Evolutionary conservation across 2,888 invertebrate genomes (phyloP).

Genomic region (Xylocampa areola): DNA sequence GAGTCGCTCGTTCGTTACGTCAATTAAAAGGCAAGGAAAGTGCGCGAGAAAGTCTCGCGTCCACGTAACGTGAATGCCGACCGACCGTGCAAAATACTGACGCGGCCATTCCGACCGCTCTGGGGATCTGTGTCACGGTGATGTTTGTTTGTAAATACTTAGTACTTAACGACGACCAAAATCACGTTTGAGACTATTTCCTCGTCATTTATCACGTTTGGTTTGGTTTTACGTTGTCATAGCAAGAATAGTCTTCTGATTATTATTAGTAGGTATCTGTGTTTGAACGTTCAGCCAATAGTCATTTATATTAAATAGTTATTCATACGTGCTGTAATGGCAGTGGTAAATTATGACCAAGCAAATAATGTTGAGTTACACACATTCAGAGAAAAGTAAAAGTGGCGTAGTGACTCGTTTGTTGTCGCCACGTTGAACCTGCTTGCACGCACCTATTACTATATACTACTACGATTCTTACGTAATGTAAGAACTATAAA

Average conservation of each 20-base stretch:
- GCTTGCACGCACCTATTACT: conserved; percentile 41
- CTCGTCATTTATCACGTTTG: conserved; percentile 64
- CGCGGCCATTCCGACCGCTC: conserved; percentile 61
- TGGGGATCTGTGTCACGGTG: conserved; percentile 81
- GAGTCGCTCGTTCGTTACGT: conserved; percentile 87
- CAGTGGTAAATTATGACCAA: conserved; percentile 38
- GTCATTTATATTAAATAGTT: conserved; percentile 7
- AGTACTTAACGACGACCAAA: conserved; percentile 58
- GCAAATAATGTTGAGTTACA: conserved; percentile 60
- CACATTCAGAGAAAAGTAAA: conserved; percentile 83
- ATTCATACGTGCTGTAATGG: conserved; percentile 28
- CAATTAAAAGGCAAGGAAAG: conserved; percentile 88
- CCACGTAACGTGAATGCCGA: conserved; percentile 78
- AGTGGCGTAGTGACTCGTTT: conserved; percentile 75
- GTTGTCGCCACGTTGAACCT: conserved; percentile 67
- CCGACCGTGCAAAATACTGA: conserved; percentile 67
- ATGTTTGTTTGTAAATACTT: conserved; percentile 85
- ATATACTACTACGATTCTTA: conserved; percentile 59
- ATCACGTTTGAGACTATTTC: conserved; percentile 72
- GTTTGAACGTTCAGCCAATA: conserved; percentile 8
- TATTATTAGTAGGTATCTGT: conserved; percentile 13
- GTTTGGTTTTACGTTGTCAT: conserved; percentile 11
- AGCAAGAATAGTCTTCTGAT: conserved; percentile 6
- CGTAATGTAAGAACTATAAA: conserved; percentile 58
- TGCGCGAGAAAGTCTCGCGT: conserved; percentile 84